Base-by-base conservation (phyloP, 2,113 vertebrate genomes). In the Phyllostomus discolor region DNA sequence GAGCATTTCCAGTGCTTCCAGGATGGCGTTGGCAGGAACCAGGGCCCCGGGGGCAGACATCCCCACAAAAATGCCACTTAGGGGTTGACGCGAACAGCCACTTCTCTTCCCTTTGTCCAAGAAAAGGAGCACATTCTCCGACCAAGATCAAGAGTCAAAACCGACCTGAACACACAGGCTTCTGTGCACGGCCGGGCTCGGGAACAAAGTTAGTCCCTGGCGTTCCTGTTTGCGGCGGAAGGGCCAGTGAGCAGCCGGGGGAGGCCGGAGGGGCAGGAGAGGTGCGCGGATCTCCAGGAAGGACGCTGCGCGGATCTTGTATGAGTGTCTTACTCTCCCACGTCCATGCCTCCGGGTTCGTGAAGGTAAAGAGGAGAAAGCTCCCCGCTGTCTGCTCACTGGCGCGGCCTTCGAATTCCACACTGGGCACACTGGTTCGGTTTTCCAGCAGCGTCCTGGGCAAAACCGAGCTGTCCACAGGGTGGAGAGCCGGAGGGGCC, bases 261-360 rank as follows among this genome's bases (percentile, higher is more conserved):
- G 38, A 62, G 38, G 1, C 14, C 0, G 48, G 17, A 19, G 7
- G 22, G 2, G 0, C 6, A 0, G 24, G 10, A 24, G 33, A 24
- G 16, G 17, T 8, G 1, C 11, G 31, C 57, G n/a, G 43, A 20
- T n/a, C 31, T 12, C 41, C 16, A 0, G 38, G 17, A 38, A 17
- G 72, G 2, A 4, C 7, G 4, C 43, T 20, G 9, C 4, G 33
- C 11, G 38, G 59, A 14, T 7, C 15, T 43, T 59, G 1, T 52
- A 12, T 0, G 26, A 73, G 46, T 85, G 72, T 78, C 50, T 22
- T 19, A 2, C n/a, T 59, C 43, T 19, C 5, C 1, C 46, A 7
- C 0, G 0, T 62, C 41, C 43, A 1, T 5, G 11, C 54, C 41
- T 80, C 81, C 8, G 52, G 59, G 86, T 43, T 86, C 79, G 78